phyloP scores from a whole-genome alignment of 2,888 invertebrate species.

The Caenorhabditis doughertyi region DNA sequence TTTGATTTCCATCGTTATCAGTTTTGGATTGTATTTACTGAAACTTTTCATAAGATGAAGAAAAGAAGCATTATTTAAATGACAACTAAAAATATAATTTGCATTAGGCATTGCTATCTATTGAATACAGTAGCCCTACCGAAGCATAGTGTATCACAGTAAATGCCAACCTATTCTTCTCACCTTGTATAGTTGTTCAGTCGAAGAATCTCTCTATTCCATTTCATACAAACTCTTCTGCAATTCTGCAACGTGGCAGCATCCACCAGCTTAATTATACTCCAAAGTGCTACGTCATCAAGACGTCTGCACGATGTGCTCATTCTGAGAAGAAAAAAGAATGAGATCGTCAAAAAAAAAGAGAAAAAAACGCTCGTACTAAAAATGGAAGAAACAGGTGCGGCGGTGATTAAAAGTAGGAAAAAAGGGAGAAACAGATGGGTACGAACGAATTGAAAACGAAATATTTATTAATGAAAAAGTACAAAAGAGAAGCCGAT shows the following conservation, averaged over 20 bases:
- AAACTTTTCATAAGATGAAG: too few species aligned
- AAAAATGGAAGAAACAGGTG: conserved; percentile 1
- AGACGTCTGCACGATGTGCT: conserved; percentile 24
- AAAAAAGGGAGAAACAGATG: conserved; percentile 17
- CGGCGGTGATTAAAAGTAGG: conserved; percentile 9
- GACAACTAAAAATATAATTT: too few species aligned
- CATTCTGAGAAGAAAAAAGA: conserved; percentile 2
- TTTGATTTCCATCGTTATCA: conserved; percentile 11
- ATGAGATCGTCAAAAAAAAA: too few species aligned
- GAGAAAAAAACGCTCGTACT: not conserved
- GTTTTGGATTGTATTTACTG: conserved; percentile 31
- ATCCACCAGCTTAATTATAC: conserved; percentile 41
- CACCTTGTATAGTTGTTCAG: conserved; percentile 39
- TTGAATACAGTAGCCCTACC: too few species aligned
- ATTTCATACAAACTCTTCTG: conserved; percentile 33
- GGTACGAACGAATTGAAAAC: conserved; percentile 5
- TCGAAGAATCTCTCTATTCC: conserved; percentile 48
- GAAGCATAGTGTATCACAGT: too few species aligned
- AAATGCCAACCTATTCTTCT: not conserved
- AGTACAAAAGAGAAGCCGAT: conserved; percentile 5
- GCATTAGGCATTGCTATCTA: too few species aligned
- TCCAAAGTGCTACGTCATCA: conserved; percentile 54
- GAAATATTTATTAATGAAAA: not conserved
- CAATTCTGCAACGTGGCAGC: conserved; percentile 42
- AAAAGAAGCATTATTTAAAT: not conserved